Conservation (phyloP, 2,888 invertebrate genomes). For the Dynastes maya region DNA sequence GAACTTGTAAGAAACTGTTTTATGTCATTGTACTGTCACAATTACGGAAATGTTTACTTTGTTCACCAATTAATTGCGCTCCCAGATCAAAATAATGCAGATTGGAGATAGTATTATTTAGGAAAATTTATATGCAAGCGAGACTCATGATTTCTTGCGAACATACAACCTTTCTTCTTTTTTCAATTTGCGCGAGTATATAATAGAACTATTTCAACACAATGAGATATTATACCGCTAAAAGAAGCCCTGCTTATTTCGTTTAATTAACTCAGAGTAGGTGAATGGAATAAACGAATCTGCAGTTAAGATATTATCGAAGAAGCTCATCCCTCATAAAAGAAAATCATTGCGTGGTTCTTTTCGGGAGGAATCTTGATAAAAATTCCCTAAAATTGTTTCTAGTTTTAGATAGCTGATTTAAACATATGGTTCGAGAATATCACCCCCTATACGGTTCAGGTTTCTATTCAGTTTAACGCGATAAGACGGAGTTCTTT, state of each 20-base stretch:
- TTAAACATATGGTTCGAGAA: not conserved
- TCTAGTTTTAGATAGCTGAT: slow-evolving; percentile 4
- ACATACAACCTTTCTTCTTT: slow-evolving; percentile 15
- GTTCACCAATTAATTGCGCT: slow-evolving; percentile 65
- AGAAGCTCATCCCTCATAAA: slow-evolving; percentile 18
- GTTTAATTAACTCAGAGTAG: slow-evolving; percentile 1
- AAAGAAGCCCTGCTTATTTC: not conserved
- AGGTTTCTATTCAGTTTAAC: not conserved
- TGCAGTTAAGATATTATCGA: not conserved
- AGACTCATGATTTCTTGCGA: slow-evolving; percentile 40
- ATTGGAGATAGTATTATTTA: slow-evolving; percentile 61
- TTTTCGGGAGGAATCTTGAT: not conserved
- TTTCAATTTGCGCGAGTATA: too few species aligned
- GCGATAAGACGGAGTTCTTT: not conserved
- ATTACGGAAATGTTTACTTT: slow-evolving; percentile 56
- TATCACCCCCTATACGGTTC: not conserved
- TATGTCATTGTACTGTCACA: slow-evolving; percentile 64
- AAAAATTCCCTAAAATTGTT: slow-evolving; percentile 24
- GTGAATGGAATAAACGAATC: not conserved
- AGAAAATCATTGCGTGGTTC: not conserved
- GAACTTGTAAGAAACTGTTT: slow-evolving; percentile 60
- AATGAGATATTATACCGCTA: slow-evolving; percentile 3
- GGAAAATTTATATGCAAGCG: slow-evolving; percentile 42
- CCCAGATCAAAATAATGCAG: slow-evolving; percentile 65
- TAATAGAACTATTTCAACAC: slow-evolving; percentile 13